Evolutionary conservation across 1,140 invertebrate genomes (phyloP).

Genomic region (Condylostylus longicornis): DNA sequence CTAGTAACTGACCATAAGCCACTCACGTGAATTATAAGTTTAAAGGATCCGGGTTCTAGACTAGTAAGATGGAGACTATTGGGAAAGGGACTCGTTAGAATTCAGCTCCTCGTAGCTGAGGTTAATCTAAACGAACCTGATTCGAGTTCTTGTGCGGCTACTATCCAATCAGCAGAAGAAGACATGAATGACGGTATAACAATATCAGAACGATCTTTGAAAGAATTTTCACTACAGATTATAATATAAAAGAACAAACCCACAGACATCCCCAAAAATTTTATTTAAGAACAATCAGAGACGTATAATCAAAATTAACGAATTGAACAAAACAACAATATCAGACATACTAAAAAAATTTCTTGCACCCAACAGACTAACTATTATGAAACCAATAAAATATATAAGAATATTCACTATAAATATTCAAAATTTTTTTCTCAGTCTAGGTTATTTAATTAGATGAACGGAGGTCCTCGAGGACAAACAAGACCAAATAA

Average conservation of each 20-base stretch:
- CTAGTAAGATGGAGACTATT: slow-evolving; percentile 13
- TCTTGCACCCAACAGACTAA: neutral
- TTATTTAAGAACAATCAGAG: slow-evolving; percentile 1
- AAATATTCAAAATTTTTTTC: neutral
- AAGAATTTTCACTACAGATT: slow-evolving; percentile 1
- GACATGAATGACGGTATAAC: neutral
- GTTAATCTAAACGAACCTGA: no score
- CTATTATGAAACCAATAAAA: neutral
- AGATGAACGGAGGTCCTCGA: neutral
- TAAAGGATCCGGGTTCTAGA: slow-evolving; percentile 23
- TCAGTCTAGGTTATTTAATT: neutral
- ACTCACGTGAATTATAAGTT: slow-evolving; percentile 23
- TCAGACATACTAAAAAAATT: neutral
- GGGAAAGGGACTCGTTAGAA: no score
- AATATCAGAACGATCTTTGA: neutral
- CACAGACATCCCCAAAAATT: neutral
- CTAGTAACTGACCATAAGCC: slow-evolving; percentile 6
- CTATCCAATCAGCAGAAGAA: slow-evolving; percentile 1
- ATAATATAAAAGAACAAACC: neutral
- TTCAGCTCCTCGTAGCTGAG: neutral
- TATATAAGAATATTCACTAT: neutral
- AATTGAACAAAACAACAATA: neutral
- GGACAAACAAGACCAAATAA: slow-evolving; percentile 4
- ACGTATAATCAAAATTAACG: neutral
- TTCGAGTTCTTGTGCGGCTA: no score